Percentiles rank a stretch among this genome's conserved stretches.
phyloP scores from a whole-genome alignment of 2,113 vertebrate species.

The Oriolus oriolus region DNA sequence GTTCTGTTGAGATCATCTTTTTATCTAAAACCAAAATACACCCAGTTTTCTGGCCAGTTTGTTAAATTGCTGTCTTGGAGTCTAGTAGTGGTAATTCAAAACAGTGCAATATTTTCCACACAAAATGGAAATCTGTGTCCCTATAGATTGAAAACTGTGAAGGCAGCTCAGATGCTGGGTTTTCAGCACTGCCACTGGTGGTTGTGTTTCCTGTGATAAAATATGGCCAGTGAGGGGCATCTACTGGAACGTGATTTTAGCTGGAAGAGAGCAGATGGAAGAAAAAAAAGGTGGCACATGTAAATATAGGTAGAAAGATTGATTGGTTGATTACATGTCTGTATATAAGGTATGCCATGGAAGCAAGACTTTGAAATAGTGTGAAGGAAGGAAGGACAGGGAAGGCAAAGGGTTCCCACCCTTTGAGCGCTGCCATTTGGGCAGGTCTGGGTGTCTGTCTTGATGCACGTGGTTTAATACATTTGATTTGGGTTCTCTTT shows the following conservation, averaged over 20 bases:
- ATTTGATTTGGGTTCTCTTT: slow-evolving; percentile 9
- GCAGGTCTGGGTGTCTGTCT: neutral
- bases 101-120: neutral
- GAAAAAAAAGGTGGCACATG: neutral
- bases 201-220: neutral
- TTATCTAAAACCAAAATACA: neutral
- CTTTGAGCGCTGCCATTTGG: accelerated
- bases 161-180: neutral
- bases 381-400: neutral
- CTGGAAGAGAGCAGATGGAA: neutral
- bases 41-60: neutral
- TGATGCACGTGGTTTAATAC: neutral
- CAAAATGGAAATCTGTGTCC: neutral
- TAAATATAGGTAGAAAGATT: neutral
- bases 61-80: slow-evolving; percentile 6
- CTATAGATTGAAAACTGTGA: neutral
- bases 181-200: neutral
- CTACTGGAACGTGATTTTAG: neutral
- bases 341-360: neutral
- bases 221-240: neutral
- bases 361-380: neutral
- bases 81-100: neutral
- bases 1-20: neutral
- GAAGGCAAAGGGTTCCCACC: neutral
- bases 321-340: neutral